phyloP scores from a whole-genome alignment of 1,140 invertebrate species.

The Argopecten irradians region DNA sequence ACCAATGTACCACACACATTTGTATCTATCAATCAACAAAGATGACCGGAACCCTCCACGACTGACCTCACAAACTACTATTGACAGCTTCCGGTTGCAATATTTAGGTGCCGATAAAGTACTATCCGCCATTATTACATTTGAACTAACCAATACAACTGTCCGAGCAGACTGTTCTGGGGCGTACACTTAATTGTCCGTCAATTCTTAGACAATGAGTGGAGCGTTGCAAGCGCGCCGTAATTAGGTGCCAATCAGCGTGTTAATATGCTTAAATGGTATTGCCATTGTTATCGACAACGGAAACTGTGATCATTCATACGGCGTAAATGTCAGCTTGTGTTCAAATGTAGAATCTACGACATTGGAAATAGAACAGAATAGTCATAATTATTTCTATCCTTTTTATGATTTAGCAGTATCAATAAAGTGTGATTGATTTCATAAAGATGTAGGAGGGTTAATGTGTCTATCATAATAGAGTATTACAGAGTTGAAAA shows the following conservation, averaged over 20 bases:
- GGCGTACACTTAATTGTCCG: background rate
- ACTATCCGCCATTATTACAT: background rate
- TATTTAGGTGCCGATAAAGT: background rate
- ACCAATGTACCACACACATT: background rate
- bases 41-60: background rate
- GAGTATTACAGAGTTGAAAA: too few species aligned
- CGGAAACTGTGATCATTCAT: constrained; percentile 15
- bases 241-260: background rate
- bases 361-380: background rate
- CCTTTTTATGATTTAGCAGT: background rate
- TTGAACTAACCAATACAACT: background rate
- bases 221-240: background rate
- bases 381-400: background rate
- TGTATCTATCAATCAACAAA: background rate
- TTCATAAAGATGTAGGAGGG: background rate
- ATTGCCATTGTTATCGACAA: background rate
- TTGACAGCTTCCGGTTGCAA: background rate
- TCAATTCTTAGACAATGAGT: background rate
- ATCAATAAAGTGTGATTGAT: background rate
- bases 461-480: too few species aligned
- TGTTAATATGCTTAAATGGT: constrained; percentile 18
- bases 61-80: background rate
- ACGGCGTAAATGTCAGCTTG: background rate
- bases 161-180: background rate
- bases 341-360: constrained; percentile 13